phyloP scores from a whole-genome alignment of 2,797 vertebrate species.

The Molossus molossus region DNA sequence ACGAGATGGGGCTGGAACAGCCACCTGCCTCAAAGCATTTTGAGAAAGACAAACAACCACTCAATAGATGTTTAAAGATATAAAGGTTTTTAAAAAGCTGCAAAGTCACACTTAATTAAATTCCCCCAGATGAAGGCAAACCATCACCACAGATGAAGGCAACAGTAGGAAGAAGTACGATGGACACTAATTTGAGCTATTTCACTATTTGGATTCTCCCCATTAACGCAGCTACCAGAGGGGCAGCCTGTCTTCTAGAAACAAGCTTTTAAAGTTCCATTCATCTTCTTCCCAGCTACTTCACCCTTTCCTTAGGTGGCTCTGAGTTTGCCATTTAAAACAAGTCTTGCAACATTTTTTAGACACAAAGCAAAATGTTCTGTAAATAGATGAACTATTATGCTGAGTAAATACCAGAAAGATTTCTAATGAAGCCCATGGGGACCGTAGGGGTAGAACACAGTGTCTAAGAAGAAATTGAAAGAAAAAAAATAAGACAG shows the following conservation, averaged over 20 bases:
- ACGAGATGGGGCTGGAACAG: background rate
- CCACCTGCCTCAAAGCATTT: slow-evolving; percentile 22
- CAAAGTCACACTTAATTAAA: slow-evolving; percentile 59
- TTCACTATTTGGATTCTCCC: slow-evolving; percentile 34
- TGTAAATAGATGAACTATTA: slow-evolving; percentile 86
- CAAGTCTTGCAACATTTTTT: slow-evolving; percentile 84
- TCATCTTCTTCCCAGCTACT: slow-evolving; percentile 61
- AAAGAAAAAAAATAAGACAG: slow-evolving; percentile 45
- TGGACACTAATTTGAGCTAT: background rate
- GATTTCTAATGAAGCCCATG: slow-evolving; percentile 83
- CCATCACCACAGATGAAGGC: background rate
- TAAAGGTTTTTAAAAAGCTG: slow-evolving; percentile 33
- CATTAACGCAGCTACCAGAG: background rate
- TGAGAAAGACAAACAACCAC: slow-evolving; percentile 62
- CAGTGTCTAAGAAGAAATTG: slow-evolving; percentile 71
- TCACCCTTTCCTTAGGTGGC: slow-evolving; percentile 78
- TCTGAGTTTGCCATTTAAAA: slow-evolving; percentile 81
- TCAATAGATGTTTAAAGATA: slow-evolving; percentile 27
- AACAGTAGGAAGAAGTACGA: background rate
- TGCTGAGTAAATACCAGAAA: slow-evolving; percentile 81
- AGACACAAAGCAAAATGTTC: slow-evolving; percentile 84
- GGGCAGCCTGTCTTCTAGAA: background rate
- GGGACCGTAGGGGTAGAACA: slow-evolving; percentile 70
- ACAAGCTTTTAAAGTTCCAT: slow-evolving; percentile 23
- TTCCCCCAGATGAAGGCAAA: background rate